Evolutionary conservation across 1,140 invertebrate genomes (phyloP), one percentile per base, ranked within the genome.

Genomic region (Palaemon carinicauda): DNA sequence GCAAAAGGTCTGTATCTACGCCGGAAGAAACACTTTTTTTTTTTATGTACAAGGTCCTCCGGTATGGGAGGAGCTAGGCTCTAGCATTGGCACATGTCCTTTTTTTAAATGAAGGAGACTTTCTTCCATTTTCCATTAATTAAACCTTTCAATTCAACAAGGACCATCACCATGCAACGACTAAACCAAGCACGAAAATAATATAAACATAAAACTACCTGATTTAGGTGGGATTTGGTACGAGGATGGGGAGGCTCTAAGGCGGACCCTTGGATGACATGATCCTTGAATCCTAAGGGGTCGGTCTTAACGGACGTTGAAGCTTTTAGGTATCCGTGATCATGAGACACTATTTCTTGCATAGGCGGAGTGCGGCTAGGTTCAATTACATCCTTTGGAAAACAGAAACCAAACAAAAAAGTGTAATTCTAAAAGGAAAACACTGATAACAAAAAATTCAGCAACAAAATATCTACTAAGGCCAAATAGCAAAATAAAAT

Each of bases 301-400:
- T 86, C 65, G 14, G 21, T 54, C 52, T 71, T 86, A n/a, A 24
- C 3, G 9, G 69, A 73, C 19, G 84, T 60, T 21, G 60, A 50
- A 24, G 65, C 77, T 31, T 74, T 80, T n/a, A 86, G 78, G 52
- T 86, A 86, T 15, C 77, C 84, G 10, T 86, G 84, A 52, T 86
- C 84, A 74, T 86, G 84, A 7, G 84, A 86, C 27, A 86, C 84
- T 5, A 80, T 60, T 50, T 86, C 77, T 51, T 86, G 84, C 21
- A 86, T 86, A 27, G 84, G 84, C n/a, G 65, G 77, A 51, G 19
- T 52, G 50, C 17, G 1, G 27, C 5, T 52, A n/a, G 29, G 5
- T 33, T 65, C 53, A 54, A 1, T 52, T 52, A 69, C 54, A 24
- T 77, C 41, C 82, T 83, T 74, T 41, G 41, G 12, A 41, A 41